Conservation (phyloP, 2,797 vertebrate genomes). For the Morelia viridis region DNA sequence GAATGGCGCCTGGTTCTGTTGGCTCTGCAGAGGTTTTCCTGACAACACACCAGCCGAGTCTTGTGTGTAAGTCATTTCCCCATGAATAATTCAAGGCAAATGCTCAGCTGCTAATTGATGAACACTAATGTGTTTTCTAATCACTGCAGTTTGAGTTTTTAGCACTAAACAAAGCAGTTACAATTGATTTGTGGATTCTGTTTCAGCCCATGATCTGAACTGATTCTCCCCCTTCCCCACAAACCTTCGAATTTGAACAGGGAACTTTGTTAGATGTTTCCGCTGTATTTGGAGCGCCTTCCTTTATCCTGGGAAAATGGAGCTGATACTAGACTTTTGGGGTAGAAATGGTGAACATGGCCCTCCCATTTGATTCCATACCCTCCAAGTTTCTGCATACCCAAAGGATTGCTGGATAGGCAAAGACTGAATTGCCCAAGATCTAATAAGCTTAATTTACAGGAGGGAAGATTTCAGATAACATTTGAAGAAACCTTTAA, state of each 20-base stretch:
- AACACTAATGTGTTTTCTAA: conserved; percentile 99
- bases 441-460: neutral
- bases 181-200: conserved; percentile 87
- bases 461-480: neutral
- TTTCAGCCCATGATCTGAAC: conserved; percentile 66
- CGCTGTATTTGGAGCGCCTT: neutral
- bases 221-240: conserved; percentile 24
- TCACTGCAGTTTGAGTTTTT: conserved; percentile 98
- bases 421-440: neutral
- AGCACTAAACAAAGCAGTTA: conserved; percentile 95
- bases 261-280: conserved; percentile 63
- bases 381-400: neutral
- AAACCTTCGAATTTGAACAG: conserved; percentile 65
- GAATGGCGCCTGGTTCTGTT: conserved; percentile 91
- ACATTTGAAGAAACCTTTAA: neutral
- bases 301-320: neutral
- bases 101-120: conserved; percentile 98
- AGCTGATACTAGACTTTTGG: neutral
- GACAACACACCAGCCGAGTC: conserved; percentile 86
- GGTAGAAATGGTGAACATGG: neutral
- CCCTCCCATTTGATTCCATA: neutral
- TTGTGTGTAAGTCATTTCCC: conserved; percentile 80
- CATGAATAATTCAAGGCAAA: conserved; percentile 98
- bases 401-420: neutral
- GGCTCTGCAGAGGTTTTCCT: conserved; percentile 86